These are phyloP conservation scores for Drosophila pandora DNA, from an alignment of 1,140 invertebrate genomes.

Conservation along the genomic window DNA sequence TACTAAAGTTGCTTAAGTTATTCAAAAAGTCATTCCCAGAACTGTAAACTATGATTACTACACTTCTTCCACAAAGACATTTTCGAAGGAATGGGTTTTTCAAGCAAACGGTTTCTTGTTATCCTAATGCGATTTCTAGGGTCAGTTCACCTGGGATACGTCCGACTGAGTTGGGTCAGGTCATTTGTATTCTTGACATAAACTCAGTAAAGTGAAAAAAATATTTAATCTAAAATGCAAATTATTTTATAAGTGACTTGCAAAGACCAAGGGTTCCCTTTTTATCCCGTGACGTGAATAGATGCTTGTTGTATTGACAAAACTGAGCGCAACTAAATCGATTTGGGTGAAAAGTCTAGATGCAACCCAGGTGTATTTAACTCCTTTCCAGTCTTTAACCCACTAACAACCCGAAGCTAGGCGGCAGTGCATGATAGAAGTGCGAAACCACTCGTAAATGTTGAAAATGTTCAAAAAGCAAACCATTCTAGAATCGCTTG, in stretches of 20 bases:
- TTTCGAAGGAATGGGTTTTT: neutral
- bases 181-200: slow-evolving; percentile 4
- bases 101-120: slow-evolving; percentile 12
- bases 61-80: neutral
- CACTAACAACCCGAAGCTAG: neutral
- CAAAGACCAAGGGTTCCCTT: neutral
- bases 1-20: slow-evolving; percentile 33
- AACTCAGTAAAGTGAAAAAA: slow-evolving; percentile 9
- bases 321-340: slow-evolving; percentile 31
- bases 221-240: slow-evolving; percentile 10
- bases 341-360: slow-evolving; percentile 12
- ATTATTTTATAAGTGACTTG: neutral
- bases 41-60: slow-evolving; percentile 31
- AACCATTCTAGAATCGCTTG: slow-evolving; percentile 43
- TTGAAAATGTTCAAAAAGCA: slow-evolving; percentile 44
- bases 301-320: slow-evolving; percentile 4
- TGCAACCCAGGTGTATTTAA: neutral
- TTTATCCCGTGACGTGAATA: neutral
- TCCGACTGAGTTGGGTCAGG: slow-evolving; percentile 17
- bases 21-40: slow-evolving; percentile 39
- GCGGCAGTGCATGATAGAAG: slow-evolving; percentile 53
- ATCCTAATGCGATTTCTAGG: slow-evolving; percentile 22
- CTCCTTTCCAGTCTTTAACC: neutral
- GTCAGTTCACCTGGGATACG: slow-evolving; percentile 21
- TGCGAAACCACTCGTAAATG: slow-evolving; percentile 46